Evolutionary conservation across 2,797 vertebrate genomes (phyloP).

Genomic region (Sebastes trivittatus): DNA sequence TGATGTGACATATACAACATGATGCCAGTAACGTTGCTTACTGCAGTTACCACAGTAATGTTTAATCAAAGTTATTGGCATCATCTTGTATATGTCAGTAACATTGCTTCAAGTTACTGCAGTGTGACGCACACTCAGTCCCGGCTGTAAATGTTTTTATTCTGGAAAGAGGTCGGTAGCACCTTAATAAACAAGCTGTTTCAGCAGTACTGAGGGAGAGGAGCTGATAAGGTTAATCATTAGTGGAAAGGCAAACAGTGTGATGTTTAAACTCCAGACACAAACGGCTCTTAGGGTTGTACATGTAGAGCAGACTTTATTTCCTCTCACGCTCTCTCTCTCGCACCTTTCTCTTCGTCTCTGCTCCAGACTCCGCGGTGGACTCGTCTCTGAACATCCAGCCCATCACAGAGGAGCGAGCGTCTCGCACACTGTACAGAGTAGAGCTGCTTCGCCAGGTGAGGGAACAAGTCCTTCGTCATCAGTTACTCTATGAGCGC

Average conservation of each 20-base stretch:
- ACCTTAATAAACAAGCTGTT: constrained; percentile 28
- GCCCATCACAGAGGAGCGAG: constrained; percentile 97
- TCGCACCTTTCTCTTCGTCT: constrained; percentile 32
- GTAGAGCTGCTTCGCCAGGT: constrained; percentile 96
- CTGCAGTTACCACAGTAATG: no score
- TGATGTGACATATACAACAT: not conserved
- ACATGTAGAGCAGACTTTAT: not conserved
- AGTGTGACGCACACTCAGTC: not conserved
- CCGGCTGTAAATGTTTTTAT: not conserved
- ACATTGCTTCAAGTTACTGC: not conserved
- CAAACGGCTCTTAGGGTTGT: constrained; percentile 27
- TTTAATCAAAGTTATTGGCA: no score
- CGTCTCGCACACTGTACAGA: constrained; percentile 95
- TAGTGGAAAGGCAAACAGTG: constrained; percentile 61
- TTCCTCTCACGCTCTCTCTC: not conserved
- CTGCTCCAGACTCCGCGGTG: constrained; percentile 81
- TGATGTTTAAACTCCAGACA: constrained; percentile 24
- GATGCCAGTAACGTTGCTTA: no score
- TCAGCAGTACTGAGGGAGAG: constrained; percentile 13
- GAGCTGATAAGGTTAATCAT: constrained; percentile 68
- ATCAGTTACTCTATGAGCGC: constrained; percentile 90
- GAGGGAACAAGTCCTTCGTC: constrained; percentile 95
- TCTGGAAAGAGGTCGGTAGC: constrained; percentile 10
- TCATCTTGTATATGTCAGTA: no score
- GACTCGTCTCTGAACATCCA: constrained; percentile 94